A percentile compares a stretch with the other conserved stretches of the same genome.
These are phyloP conservation scores for Globodera rostochiensis DNA, from an alignment of 1,140 invertebrate species.

Conservation along the genomic window DNA sequence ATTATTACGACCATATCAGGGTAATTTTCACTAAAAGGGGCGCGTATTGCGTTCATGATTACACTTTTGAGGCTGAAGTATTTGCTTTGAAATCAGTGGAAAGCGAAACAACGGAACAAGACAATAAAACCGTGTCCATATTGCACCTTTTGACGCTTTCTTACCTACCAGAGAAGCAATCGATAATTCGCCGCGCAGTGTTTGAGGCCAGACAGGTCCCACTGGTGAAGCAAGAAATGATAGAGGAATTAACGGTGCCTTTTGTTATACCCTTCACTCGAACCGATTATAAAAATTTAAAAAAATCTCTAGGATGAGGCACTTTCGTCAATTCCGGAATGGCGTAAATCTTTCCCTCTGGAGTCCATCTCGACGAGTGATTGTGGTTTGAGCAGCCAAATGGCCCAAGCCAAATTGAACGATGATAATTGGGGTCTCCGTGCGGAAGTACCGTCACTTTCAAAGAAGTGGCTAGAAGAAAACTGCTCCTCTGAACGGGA, in stretches of 20 bases:
- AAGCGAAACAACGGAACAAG: not conserved
- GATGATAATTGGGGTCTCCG: not conserved
- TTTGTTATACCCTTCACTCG: too few species aligned
- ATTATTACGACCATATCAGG: slow-evolving; percentile 36
- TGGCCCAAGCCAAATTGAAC: not conserved
- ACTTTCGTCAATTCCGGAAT: slow-evolving; percentile 17
- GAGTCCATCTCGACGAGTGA: not conserved
- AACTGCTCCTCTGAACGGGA: not conserved
- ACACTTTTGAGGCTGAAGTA: slow-evolving; percentile 22
- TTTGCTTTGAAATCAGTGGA: slow-evolving; percentile 10
- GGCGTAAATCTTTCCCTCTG: slow-evolving; percentile 14
- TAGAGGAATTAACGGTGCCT: not conserved
- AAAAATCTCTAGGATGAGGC: slow-evolving; percentile 15
- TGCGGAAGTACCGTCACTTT: not conserved
- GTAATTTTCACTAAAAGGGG: slow-evolving; percentile 14
- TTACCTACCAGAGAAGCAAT: not conserved
- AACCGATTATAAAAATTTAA: not conserved
- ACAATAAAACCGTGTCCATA: slow-evolving; percentile 14
- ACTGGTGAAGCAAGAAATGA: slow-evolving; percentile 3
- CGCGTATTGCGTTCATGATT: not conserved
- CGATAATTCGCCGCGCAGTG: slow-evolving; percentile 13
- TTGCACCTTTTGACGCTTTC: slow-evolving; percentile 3
- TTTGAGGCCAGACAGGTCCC: slow-evolving; percentile 15
- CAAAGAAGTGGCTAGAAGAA: not conserved
- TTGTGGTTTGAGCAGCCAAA: not conserved